A percentile compares a stretch with the other conserved stretches of the same genome.
Evolutionary conservation across 2,113 vertebrate genomes (phyloP).

Genomic region (Oreochromis tanganicae): DNA sequence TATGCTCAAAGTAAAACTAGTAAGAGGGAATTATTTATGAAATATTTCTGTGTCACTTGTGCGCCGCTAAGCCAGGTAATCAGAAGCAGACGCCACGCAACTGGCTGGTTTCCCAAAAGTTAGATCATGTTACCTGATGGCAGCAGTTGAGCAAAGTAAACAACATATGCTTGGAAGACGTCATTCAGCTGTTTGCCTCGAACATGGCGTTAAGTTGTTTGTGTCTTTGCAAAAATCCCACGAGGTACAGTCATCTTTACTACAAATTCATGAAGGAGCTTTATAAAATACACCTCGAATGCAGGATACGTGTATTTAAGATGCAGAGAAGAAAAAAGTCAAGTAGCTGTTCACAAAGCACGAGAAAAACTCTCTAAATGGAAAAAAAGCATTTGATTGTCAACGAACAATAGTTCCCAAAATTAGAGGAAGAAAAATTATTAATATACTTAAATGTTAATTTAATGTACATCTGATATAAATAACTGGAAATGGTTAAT

Average conservation of each 20-base stretch:
- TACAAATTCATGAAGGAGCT: background rate
- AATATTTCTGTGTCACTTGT: background rate
- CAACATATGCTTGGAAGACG: slow-evolving; percentile 55
- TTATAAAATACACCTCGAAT: background rate
- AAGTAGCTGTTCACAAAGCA: background rate
- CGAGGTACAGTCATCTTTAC: background rate
- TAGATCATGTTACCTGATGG: slow-evolving; percentile 15
- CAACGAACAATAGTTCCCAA: background rate
- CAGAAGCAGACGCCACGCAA: background rate
- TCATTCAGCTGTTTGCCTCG: slow-evolving; percentile 15
- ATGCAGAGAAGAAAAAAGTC: background rate
- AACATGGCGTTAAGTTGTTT: background rate
- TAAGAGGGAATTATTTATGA: background rate
- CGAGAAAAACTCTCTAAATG: background rate
- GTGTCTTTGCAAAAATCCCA: background rate
- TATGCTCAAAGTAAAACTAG: background rate
- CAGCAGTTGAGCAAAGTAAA: slow-evolving; percentile 31
- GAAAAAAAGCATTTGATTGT: background rate
- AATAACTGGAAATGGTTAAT: background rate
- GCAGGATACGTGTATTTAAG: background rate
- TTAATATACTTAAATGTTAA: background rate
- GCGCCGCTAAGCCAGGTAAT: slow-evolving; percentile 7
- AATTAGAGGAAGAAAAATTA: background rate
- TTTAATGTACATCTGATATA: background rate
- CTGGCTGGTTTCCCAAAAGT: background rate